Percentiles rank a stretch among this genome's conserved stretches.
These are phyloP conservation scores for Ectemnius cavifrons DNA, from an alignment of 2,888 invertebrate genomes.

Conservation along the genomic window DNA sequence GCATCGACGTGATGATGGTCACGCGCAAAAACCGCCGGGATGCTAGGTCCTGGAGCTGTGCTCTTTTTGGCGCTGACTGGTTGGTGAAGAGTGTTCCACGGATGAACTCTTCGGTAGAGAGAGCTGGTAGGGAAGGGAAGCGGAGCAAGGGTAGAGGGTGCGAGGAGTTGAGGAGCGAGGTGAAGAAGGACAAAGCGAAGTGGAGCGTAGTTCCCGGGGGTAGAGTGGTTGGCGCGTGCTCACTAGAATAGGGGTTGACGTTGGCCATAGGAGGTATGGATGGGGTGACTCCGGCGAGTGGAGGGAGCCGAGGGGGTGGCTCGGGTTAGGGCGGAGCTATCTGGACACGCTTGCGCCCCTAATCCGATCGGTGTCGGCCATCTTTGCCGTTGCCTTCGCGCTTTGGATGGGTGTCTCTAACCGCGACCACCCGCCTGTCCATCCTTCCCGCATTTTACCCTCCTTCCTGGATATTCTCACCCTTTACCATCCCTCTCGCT, in stretches of 20 bases:
- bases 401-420: slow-evolving; percentile 68
- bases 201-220: slow-evolving; percentile 45
- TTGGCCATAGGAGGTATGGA: slow-evolving; percentile 39
- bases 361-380: slow-evolving; percentile 65
- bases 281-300: slow-evolving; percentile 42
- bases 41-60: slow-evolving; percentile 51
- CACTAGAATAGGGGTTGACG: slow-evolving; percentile 51
- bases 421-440: slow-evolving; percentile 70
- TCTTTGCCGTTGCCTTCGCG: slow-evolving; percentile 67
- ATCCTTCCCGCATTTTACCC: slow-evolving; percentile 54
- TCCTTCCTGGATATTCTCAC: slow-evolving; percentile 25
- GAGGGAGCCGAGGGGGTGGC: slow-evolving; percentile 44
- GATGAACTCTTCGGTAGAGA: slow-evolving; percentile 62
- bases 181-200: slow-evolving; percentile 27
- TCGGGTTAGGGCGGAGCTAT: slow-evolving; percentile 49
- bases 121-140: slow-evolving; percentile 36
- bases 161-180: background rate
- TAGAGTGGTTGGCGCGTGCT: slow-evolving; percentile 52
- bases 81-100: slow-evolving; percentile 68
- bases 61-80: slow-evolving; percentile 71
- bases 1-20: slow-evolving; percentile 17
- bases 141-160: background rate
- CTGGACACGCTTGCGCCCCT: slow-evolving; percentile 67
- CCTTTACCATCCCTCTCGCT: slow-evolving; percentile 7
- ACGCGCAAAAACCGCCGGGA: slow-evolving; percentile 19